Evolutionary conservation across 2,888 invertebrate species (phyloP).

Genomic region (Syritta pipiens): DNA sequence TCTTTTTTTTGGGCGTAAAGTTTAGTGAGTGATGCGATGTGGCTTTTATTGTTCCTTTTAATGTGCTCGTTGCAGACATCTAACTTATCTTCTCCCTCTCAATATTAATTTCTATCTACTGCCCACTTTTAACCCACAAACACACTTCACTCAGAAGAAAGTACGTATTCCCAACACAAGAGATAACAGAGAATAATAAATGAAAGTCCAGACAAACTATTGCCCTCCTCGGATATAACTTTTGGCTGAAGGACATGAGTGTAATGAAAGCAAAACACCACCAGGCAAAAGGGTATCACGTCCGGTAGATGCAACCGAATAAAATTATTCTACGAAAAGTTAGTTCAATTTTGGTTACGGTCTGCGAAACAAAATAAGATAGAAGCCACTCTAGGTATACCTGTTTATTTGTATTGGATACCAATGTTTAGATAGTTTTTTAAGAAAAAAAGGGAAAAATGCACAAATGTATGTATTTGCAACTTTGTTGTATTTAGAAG

Average conservation of each 20-base stretch:
- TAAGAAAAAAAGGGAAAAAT: no score
- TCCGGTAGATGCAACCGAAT: no score
- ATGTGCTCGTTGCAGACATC: not conserved
- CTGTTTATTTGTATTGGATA: conserved; percentile 9
- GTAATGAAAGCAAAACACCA: not conserved
- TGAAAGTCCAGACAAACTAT: conserved; percentile 45
- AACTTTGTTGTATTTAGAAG: no score
- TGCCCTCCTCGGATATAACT: conserved; percentile 34
- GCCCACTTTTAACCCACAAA: conserved; percentile 31
- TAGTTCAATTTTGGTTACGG: conserved; percentile 35
- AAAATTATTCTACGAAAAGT: conserved; percentile 36
- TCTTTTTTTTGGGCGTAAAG: not conserved
- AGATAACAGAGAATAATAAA: conserved; percentile 56
- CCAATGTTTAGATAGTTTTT: not conserved
- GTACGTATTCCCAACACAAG: conserved; percentile 16
- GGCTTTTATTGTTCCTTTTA: not conserved
- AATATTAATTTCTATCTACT: conserved; percentile 9
- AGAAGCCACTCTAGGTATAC: conserved; percentile 7
- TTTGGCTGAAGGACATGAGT: conserved; percentile 2
- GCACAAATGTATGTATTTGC: conserved; percentile 7
- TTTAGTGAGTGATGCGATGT: not conserved
- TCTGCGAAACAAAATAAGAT: conserved; percentile 35
- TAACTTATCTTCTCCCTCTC: not conserved
- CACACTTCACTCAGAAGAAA: conserved; percentile 42
- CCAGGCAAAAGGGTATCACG: conserved; percentile 20